These are phyloP conservation scores for Fulica atra DNA, from an alignment of 2,113 vertebrate species.

Conservation along the genomic window DNA sequence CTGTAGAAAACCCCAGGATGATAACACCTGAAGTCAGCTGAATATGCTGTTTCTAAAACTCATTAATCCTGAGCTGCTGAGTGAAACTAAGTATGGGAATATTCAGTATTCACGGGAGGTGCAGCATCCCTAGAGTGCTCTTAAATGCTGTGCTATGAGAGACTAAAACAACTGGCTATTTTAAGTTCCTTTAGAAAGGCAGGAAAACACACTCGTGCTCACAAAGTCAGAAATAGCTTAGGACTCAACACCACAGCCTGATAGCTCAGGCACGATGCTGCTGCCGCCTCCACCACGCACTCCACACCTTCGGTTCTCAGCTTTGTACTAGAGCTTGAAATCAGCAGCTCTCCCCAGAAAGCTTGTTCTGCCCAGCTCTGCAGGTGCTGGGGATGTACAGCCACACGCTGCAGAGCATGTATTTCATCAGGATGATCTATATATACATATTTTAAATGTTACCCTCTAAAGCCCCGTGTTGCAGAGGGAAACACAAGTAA, in stretches of 20 bases:
- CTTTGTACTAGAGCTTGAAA: background rate
- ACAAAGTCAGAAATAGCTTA: background rate
- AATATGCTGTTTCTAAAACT: background rate
- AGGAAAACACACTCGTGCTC: background rate
- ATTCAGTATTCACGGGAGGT: background rate
- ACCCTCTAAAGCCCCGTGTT: background rate
- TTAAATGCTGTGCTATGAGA: background rate
- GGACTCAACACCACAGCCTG: background rate
- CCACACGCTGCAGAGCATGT: background rate
- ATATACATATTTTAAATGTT: background rate
- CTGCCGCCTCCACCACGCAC: fast-evolving
- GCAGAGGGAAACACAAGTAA: background rate
- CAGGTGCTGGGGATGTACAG: background rate
- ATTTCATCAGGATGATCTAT: background rate
- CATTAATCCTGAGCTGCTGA: background rate
- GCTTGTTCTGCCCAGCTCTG: background rate
- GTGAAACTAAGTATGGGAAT: background rate
- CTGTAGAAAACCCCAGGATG: background rate
- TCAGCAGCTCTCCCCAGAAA: background rate
- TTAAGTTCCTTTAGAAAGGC: background rate
- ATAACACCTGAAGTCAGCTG: background rate
- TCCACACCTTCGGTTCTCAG: background rate
- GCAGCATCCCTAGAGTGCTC: background rate
- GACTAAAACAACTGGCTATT: background rate
- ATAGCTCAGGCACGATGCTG: background rate